Conservation (phyloP, 1,140 invertebrate species). For the Rhopalosiphum maidis region DNA sequence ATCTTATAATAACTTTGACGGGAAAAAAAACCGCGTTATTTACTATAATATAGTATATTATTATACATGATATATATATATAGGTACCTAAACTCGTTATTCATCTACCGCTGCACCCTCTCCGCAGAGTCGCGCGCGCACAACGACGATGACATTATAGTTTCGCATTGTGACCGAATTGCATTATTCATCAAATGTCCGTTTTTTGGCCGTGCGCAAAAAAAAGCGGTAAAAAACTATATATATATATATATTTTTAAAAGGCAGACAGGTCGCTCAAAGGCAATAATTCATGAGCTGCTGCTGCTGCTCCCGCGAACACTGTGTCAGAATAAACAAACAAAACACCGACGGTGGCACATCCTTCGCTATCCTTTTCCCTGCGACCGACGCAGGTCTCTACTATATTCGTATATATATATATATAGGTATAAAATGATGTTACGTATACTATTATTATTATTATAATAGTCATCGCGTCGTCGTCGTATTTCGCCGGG, state of each 20-base stretch:
- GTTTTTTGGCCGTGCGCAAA: conserved; percentile 34
- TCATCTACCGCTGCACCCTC: background rate
- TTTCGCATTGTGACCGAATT: conserved; percentile 48
- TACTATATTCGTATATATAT: background rate
- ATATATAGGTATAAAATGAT: background rate
- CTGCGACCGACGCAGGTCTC: background rate
- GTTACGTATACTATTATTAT: background rate
- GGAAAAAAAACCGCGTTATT: background rate
- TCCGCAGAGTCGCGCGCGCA: background rate
- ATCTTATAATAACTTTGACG: conserved; percentile 4
- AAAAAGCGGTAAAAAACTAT: conserved; percentile 11
- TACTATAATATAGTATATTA: background rate
- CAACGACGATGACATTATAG: conserved; percentile 32
- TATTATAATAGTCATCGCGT: conserved; percentile 30
- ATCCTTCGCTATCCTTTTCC: conserved; percentile 4
- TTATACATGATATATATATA: background rate
- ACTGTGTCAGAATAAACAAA: conserved; percentile 48
- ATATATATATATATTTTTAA: background rate
- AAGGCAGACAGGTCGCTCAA: conserved; percentile 52
- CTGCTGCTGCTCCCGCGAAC: conserved; percentile 21
- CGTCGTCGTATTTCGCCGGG: conserved; percentile 37
- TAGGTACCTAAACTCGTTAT: conserved; percentile 40
- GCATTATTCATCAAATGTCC: conserved; percentile 55
- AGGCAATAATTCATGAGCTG: conserved; percentile 53
- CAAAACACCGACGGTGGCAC: conserved; percentile 36